Evolutionary conservation across 2,888 invertebrate genomes (phyloP).

Genomic region (Idaea dimidiata): DNA sequence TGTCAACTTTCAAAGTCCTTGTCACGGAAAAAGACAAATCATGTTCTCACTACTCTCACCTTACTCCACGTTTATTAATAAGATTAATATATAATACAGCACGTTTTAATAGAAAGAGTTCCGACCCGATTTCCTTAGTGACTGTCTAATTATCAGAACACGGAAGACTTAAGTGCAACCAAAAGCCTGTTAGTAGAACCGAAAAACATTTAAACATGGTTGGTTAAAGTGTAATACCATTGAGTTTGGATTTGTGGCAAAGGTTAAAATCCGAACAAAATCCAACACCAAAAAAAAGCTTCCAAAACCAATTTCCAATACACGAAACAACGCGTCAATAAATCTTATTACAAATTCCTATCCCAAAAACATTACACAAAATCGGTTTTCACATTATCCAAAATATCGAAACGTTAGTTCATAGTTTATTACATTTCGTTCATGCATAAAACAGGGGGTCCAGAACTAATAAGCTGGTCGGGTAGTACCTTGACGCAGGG

Average conservation of each 20-base stretch:
- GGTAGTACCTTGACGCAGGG: constrained; percentile 52
- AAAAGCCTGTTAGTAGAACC: too few species aligned
- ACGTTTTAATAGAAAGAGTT: too few species aligned
- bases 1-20: too few species aligned
- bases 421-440: constrained; percentile 48
- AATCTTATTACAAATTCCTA: constrained; percentile 25
- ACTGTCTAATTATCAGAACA: too few species aligned
- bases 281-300: neutral
- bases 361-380: constrained; percentile 26
- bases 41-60: too few species aligned
- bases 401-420: constrained; percentile 39
- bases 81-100: too few species aligned
- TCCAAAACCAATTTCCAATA: constrained; percentile 10
- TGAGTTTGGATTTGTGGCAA: neutral
- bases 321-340: constrained; percentile 14
- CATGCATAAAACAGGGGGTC: constrained; percentile 69
- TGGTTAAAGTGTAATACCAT: too few species aligned
- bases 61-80: too few species aligned
- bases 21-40: too few species aligned
- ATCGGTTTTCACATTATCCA: constrained; percentile 24
- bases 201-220: too few species aligned
- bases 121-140: too few species aligned
- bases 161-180: too few species aligned
- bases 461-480: constrained; percentile 66
- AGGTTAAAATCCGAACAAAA: neutral